phyloP scores from a whole-genome alignment of 1,140 invertebrate species.

The Oscheius sp. region DNA sequence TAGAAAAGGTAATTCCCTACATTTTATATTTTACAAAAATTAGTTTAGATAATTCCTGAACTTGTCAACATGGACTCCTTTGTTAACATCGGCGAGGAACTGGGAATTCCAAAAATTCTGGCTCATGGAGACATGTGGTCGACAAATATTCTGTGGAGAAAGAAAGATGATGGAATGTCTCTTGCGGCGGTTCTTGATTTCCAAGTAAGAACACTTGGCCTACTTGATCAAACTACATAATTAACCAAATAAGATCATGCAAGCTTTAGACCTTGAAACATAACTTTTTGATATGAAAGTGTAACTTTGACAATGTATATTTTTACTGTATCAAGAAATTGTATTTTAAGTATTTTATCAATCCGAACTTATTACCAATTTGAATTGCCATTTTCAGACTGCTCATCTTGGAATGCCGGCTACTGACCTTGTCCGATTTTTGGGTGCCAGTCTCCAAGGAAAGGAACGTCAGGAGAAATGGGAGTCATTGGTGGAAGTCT shows the following conservation, averaged over 20 bases:
- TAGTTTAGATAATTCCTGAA: neutral
- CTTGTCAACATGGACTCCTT: neutral
- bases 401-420: slow-evolving; percentile 25
- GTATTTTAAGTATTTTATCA: neutral
- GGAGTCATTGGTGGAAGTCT: slow-evolving; percentile 6
- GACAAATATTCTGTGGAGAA: slow-evolving; percentile 21
- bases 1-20: neutral
- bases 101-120: slow-evolving; percentile 19
- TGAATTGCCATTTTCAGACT: neutral
- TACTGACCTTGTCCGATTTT: slow-evolving; percentile 11
- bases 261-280: too few species aligned
- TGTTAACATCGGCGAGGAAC: too few species aligned
- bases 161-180: slow-evolving; percentile 6
- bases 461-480: slow-evolving; percentile 15
- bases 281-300: too few species aligned
- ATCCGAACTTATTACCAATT: neutral
- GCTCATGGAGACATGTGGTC: slow-evolving; percentile 27
- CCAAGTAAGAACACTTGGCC: slow-evolving; percentile 5
- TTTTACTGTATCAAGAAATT: neutral
- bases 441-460: slow-evolving; percentile 11
- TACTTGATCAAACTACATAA: too few species aligned
- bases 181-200: slow-evolving; percentile 13
- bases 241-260: too few species aligned
- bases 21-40: neutral
- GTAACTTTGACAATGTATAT: too few species aligned